Percentiles rank a stretch among this genome's conserved stretches.
These are phyloP conservation scores for Acrobasis consociella DNA, from an alignment of 2,888 invertebrate genomes.

Conservation along the genomic window DNA sequence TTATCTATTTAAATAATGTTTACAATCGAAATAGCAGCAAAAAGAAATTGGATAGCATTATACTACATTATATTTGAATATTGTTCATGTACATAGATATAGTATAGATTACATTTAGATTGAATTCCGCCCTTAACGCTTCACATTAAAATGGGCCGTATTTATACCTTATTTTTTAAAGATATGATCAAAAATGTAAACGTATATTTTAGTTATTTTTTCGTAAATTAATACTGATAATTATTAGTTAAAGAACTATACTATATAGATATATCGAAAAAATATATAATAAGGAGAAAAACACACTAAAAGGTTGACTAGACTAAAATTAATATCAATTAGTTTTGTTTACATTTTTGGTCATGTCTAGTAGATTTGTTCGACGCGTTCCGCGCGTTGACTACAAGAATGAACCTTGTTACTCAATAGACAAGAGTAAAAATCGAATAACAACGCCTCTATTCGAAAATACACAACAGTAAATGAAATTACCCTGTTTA, in stretches of 20 bases:
- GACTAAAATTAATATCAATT: conserved; percentile 25
- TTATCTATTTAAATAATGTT: conserved; percentile 43
- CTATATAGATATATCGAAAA: neutral
- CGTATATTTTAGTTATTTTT: neutral
- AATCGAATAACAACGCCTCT: conserved; percentile 68
- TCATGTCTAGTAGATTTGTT: conserved; percentile 6
- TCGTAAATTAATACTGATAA: conserved; percentile 8
- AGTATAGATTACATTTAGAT: conserved; percentile 30
- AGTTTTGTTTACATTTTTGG: conserved; percentile 4
- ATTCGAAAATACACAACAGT: conserved; percentile 74
- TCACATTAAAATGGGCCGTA: conserved; percentile 30
- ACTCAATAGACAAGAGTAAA: conserved; percentile 59
- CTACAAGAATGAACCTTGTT: conserved; percentile 50
- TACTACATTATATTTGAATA: conserved; percentile 27
- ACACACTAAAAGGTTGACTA: neutral
- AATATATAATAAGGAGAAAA: neutral
- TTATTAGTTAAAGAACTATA: neutral
- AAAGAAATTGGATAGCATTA: conserved; percentile 22
- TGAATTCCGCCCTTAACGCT: conserved; percentile 34
- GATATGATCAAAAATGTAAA: conserved; percentile 6
- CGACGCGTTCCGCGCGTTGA: conserved; percentile 16
- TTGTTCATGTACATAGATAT: conserved; percentile 35
- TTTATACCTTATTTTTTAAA: neutral
- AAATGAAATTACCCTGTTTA: conserved; percentile 80
- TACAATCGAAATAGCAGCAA: conserved; percentile 17